Conservation (phyloP, 2,797 vertebrate genomes). For the Rhinichthys osculus region DNA sequence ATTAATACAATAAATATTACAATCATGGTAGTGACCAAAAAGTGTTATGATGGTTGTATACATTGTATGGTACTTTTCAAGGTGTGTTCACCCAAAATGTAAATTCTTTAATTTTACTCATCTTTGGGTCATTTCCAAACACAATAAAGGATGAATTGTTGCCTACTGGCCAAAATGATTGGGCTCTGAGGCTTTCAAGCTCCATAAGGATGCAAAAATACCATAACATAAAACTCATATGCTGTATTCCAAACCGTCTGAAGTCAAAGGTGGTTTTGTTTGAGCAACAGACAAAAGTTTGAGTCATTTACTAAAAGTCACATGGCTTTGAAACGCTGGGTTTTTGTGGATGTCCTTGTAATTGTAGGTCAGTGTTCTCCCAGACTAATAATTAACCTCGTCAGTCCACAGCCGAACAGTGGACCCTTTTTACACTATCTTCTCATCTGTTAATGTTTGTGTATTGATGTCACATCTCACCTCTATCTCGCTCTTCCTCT, state of each 20-base stretch:
- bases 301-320: background rate
- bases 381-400: conserved; percentile 51
- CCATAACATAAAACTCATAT: background rate
- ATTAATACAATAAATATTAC: background rate
- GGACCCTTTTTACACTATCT: conserved; percentile 17
- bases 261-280: background rate
- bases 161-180: background rate
- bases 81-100: background rate
- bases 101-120: background rate
- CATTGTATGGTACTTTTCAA: background rate
- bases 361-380: background rate
- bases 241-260: background rate
- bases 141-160: background rate
- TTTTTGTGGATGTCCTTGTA: background rate
- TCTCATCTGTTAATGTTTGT: conserved; percentile 20
- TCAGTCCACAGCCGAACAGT: background rate
- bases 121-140: background rate
- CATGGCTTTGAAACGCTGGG: background rate
- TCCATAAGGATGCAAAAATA: background rate
- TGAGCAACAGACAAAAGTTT: background rate
- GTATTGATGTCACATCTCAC: background rate
- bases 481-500: background rate
- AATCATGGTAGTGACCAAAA: background rate
- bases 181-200: background rate
- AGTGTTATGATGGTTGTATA: background rate